phyloP scores from a whole-genome alignment of 2,797 vertebrate species.

The Platyrinchus mystaceus region DNA sequence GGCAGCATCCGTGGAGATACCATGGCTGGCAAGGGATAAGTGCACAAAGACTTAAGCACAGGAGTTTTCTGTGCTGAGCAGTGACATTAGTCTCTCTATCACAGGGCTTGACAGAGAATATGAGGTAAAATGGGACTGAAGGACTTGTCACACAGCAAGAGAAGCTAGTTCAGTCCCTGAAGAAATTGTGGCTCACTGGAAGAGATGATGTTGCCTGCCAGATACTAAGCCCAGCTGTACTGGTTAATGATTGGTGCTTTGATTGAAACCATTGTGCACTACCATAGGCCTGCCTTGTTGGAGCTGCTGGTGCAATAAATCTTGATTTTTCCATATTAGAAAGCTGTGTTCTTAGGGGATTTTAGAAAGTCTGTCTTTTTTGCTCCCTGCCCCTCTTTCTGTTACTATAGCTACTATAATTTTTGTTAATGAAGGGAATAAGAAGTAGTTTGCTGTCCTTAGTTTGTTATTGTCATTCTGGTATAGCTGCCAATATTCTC shows the following conservation, averaged over 20 bases:
- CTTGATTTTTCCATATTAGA: conserved; percentile 33
- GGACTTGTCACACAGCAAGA: background rate
- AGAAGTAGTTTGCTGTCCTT: background rate
- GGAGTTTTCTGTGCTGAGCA: background rate
- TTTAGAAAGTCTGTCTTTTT: background rate
- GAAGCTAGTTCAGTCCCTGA: background rate
- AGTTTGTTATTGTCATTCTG: conserved; percentile 9
- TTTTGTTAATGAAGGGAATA: conserved; percentile 1
- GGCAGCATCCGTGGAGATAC: rapidly evolving
- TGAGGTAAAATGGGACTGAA: background rate
- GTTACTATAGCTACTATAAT: conserved; percentile 27
- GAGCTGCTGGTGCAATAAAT: conserved; percentile 46
- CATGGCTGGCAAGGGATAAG: background rate
- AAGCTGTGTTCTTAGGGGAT: background rate
- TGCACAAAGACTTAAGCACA: background rate
- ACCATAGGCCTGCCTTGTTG: background rate
- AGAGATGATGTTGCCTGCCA: conserved; percentile 6
- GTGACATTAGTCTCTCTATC: background rate
- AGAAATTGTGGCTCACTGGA: background rate
- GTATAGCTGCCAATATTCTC: background rate
- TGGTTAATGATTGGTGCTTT: conserved; percentile 35
- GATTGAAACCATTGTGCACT: conserved; percentile 34
- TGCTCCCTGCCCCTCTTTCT: background rate
- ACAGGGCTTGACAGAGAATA: background rate
- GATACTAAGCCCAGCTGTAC: background rate